These are phyloP conservation scores for Sebastes hubbsi DNA, from an alignment of 2,797 vertebrate genomes.

Conservation along the genomic window DNA sequence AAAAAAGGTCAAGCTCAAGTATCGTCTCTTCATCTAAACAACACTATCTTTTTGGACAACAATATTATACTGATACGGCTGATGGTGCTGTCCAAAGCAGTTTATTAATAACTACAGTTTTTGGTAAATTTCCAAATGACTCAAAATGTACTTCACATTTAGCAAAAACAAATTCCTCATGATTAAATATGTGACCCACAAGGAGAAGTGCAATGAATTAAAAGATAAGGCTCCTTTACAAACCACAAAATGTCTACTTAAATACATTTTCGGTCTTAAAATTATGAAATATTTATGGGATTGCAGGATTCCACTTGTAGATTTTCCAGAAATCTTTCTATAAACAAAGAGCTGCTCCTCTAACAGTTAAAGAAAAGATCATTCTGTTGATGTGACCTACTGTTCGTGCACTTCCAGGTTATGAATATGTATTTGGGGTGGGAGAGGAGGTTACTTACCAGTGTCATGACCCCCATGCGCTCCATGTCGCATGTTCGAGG, in stretches of 20 bases:
- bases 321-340: too few species aligned
- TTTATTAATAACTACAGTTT: neutral
- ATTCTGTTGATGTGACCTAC: neutral
- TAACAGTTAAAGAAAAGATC: neutral
- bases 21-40: neutral
- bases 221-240: neutral
- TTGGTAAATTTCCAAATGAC: neutral
- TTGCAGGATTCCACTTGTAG: too few species aligned
- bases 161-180: neutral
- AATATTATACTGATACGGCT: neutral
- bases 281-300: neutral
- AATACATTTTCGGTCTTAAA: neutral
- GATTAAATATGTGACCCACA: neutral
- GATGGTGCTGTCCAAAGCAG: neutral
- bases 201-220: neutral
- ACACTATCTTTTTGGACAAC: neutral
- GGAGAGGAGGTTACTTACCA: slow-evolving; percentile 79
- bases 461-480: slow-evolving; percentile 97
- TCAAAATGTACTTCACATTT: too few species aligned
- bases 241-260: neutral
- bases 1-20: neutral
- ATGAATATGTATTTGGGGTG: neutral
- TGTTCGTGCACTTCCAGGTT: neutral
- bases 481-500: slow-evolving; percentile 96
- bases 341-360: neutral